Evolutionary conservation across 2,888 invertebrate species (phyloP).

Genomic region (Dermolepida albohirtum): DNA sequence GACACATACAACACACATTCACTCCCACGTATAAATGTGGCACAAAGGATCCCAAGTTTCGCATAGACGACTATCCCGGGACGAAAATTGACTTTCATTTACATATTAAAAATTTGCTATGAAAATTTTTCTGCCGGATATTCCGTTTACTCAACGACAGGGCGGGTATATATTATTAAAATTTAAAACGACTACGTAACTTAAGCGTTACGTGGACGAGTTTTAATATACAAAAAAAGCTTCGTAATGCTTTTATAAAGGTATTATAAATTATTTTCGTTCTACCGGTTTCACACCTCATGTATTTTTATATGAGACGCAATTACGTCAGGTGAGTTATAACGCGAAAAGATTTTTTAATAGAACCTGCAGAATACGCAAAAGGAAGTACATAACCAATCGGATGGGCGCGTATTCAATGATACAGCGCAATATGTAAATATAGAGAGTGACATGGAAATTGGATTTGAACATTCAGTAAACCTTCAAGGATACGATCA

Average conservation of each 20-base stretch:
- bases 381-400: too few relatives aligned
- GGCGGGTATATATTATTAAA: conserved; percentile 1
- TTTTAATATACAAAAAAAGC: conserved; percentile 9
- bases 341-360: too few relatives aligned
- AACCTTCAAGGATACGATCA: too few relatives aligned
- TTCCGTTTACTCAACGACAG: conserved; percentile 7
- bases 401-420: too few relatives aligned
- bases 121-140: background rate
- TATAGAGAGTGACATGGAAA: too few relatives aligned
- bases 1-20: too few relatives aligned
- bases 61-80: background rate
- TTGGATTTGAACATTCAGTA: too few relatives aligned
- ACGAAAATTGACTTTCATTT: conserved; percentile 1
- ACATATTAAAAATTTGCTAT: conserved; percentile 4
- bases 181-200: conserved; percentile 3
- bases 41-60: too few relatives aligned
- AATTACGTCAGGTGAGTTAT: too few relatives aligned
- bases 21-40: background rate
- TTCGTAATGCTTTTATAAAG: conserved; percentile 3
- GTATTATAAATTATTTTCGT: conserved; percentile 7
- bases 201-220: background rate
- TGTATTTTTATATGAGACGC: background rate
- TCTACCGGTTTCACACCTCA: background rate
- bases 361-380: too few relatives aligned
- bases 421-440: too few relatives aligned